phyloP scores from a whole-genome alignment of 2,888 invertebrate species.

The Ernsta delagoae region DNA sequence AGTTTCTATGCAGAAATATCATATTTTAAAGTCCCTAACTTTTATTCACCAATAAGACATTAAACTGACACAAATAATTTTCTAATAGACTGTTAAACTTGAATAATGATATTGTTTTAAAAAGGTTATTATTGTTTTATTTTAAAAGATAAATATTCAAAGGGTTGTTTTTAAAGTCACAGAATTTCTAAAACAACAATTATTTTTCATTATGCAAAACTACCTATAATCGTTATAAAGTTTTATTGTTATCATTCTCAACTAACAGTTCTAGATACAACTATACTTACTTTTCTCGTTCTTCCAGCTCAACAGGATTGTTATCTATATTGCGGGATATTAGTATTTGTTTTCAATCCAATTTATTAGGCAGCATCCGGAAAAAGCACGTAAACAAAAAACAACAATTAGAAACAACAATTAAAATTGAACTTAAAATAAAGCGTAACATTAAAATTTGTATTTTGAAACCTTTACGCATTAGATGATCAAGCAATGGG shows the following conservation, averaged over 20 bases:
- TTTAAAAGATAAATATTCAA: too few species aligned
- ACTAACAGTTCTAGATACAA: conserved; percentile 39
- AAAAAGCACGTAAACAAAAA: conserved; percentile 69
- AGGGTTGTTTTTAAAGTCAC: too few species aligned
- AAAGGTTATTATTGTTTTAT: too few species aligned
- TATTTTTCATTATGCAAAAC: too few species aligned
- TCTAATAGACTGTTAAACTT: too few species aligned
- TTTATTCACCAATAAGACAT: too few species aligned
- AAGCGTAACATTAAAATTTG: neutral
- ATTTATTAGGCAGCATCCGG: conserved; percentile 81
- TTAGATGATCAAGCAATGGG: neutral
- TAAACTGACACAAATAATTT: too few species aligned
- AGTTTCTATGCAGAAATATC: too few species aligned
- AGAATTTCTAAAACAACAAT: too few species aligned
- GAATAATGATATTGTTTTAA: too few species aligned
- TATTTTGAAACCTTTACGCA: neutral
- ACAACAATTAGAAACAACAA: conserved; percentile 41
- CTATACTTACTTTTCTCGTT: conserved; percentile 93
- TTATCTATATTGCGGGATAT: conserved; percentile 85
- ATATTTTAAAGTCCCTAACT: too few species aligned
- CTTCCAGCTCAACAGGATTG: conserved; percentile 92
- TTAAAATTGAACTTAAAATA: conserved; percentile 2
- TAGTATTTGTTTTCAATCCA: conserved; percentile 57
- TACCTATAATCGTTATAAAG: conserved; percentile 1
- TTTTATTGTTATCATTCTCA: conserved; percentile 34